These are phyloP conservation scores for Dendrolimus houi DNA, from an alignment of 2,888 invertebrate genomes.

Conservation along the genomic window DNA sequence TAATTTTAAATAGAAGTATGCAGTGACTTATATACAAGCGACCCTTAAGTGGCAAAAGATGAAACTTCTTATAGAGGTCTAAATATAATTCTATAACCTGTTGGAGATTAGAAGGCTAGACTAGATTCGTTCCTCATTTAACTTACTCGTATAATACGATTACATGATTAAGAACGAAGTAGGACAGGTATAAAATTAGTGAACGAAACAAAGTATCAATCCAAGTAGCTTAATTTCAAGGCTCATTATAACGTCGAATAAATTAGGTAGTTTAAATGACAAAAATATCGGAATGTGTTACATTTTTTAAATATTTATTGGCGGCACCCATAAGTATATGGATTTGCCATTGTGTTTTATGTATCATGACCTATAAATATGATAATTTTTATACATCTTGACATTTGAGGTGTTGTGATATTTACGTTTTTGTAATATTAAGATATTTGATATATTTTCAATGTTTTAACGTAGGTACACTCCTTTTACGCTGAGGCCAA, in stretches of 20 bases:
- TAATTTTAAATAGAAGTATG: too few relatives aligned
- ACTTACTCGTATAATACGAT: too few relatives aligned
- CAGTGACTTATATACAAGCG: too few relatives aligned
- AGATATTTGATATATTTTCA: too few relatives aligned
- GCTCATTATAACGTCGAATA: neutral
- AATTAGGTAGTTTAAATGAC: neutral
- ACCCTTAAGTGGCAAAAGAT: too few relatives aligned
- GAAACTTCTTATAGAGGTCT: too few relatives aligned
- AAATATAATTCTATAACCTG: too few relatives aligned
- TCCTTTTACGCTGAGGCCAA: constrained; percentile 18
- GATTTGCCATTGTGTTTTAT: neutral
- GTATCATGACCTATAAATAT: neutral
- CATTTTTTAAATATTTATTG: neutral
- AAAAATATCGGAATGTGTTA: neutral
- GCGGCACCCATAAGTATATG: neutral
- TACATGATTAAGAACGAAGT: too few relatives aligned
- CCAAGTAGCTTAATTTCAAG: neutral
- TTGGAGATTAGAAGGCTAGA: too few relatives aligned
- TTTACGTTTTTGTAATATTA: too few relatives aligned
- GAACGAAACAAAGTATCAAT: neutral
- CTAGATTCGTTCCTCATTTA: too few relatives aligned
- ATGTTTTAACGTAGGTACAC: constrained; percentile 15
- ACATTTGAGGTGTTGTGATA: neutral
- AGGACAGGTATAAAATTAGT: neutral
- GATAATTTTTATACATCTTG: neutral